Conservation (phyloP, 2,888 invertebrate species). For the Heliconius ismenius region DNA sequence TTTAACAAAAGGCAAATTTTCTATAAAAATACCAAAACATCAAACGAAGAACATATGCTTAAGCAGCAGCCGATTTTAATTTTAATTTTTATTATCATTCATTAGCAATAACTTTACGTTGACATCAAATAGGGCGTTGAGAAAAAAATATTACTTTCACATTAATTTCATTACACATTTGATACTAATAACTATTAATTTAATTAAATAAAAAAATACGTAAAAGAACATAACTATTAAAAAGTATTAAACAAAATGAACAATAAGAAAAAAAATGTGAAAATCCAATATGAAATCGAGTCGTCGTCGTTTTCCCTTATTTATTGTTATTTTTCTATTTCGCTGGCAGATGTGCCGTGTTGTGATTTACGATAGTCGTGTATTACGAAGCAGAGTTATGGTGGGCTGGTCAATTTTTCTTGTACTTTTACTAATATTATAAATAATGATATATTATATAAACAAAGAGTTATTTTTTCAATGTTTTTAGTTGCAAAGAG, state of each 20-base stretch:
- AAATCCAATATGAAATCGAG: constrained; percentile 56
- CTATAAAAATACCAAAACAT: neutral
- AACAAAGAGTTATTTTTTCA: neutral
- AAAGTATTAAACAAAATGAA: neutral
- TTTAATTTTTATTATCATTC: too few relatives aligned
- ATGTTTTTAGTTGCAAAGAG: neutral
- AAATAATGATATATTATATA: neutral
- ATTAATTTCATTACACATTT: too few relatives aligned
- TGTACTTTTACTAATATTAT: constrained; percentile 24
- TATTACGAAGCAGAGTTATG: constrained; percentile 77
- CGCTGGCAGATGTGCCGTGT: constrained; percentile 77
- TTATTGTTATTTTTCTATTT: constrained; percentile 83
- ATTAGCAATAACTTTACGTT: too few relatives aligned
- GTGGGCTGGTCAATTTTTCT: constrained; percentile 58
- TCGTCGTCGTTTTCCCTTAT: constrained; percentile 63
- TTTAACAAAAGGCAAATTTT: neutral
- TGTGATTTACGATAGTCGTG: constrained; percentile 75
- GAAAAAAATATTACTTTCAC: too few relatives aligned
- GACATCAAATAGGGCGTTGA: too few relatives aligned
- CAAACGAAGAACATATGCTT: too few relatives aligned
- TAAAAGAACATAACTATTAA: neutral
- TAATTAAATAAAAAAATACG: too few relatives aligned
- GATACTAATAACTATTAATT: too few relatives aligned
- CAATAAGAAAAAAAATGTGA: constrained; percentile 34
- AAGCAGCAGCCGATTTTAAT: too few relatives aligned